A percentile compares a stretch with the other conserved stretches of the same genome.
Conservation (phyloP, 2,797 vertebrate genomes). For the Leptoclinus maculatus region DNA sequence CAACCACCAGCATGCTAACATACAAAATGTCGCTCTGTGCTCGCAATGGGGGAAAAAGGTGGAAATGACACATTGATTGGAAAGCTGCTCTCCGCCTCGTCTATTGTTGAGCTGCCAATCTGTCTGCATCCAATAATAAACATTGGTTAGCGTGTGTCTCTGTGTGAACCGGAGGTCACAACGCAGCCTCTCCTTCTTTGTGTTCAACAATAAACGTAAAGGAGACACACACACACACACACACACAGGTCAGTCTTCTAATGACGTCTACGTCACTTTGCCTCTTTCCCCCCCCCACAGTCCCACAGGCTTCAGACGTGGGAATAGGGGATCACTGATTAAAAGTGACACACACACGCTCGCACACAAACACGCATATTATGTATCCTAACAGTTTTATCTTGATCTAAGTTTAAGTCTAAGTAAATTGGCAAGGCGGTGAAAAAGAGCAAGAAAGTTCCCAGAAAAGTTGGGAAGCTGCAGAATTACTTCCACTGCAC, state of each 20-base stretch:
- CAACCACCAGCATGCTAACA: constrained; percentile 12
- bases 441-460: neutral
- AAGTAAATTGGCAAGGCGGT: neutral
- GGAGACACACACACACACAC: constrained; percentile 17
- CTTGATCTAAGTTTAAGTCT: neutral
- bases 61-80: constrained; percentile 54
- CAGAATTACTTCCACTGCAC: neutral
- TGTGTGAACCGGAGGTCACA: constrained; percentile 49
- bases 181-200: constrained; percentile 39
- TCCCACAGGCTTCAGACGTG: constrained; percentile 26
- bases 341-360: neutral
- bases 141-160: constrained; percentile 22
- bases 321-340: constrained; percentile 18
- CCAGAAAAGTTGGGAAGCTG: neutral
- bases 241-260: constrained; percentile 18
- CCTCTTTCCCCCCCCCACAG: constrained; percentile 37
- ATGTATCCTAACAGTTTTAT: neutral
- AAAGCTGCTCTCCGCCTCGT: constrained; percentile 44
- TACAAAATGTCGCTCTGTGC: constrained; percentile 4
- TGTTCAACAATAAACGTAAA: constrained; percentile 56
- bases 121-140: constrained; percentile 59
- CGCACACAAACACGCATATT: neutral
- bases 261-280: constrained; percentile 16
- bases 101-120: constrained; percentile 61
- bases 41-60: constrained; percentile 37